A percentile compares a stretch with the other conserved stretches of the same genome.
phyloP scores from a whole-genome alignment of 2,888 invertebrate genomes.

The Cantharis rustica region DNA sequence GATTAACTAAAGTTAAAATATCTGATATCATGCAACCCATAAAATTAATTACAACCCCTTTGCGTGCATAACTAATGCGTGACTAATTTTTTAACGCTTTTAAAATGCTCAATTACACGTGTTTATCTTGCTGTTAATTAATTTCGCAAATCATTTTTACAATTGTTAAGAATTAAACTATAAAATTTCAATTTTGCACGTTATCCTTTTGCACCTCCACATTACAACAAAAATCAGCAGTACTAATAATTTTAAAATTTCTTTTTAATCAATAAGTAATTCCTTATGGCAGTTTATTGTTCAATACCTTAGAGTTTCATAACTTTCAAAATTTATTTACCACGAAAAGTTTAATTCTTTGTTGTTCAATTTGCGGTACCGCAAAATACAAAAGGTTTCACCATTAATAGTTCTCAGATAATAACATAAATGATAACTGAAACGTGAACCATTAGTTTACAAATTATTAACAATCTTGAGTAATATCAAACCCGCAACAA shows the following conservation, averaged over 20 bases:
- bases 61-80: conserved; percentile 7
- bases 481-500: background rate
- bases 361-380: background rate
- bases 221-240: too few relatives aligned
- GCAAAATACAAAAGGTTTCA: background rate
- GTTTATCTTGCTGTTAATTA: conserved; percentile 5
- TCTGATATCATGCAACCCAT: background rate
- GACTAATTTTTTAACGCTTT: conserved; percentile 6
- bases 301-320: background rate
- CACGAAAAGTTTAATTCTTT: background rate
- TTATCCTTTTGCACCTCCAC: background rate
- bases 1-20: background rate
- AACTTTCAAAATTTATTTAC: background rate
- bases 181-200: background rate
- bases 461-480: background rate
- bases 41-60: background rate
- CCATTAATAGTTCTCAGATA: background rate
- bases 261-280: background rate
- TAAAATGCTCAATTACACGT: conserved; percentile 8
- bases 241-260: too few relatives aligned
- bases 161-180: background rate
- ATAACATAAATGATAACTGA: background rate
- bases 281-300: background rate
- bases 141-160: background rate
- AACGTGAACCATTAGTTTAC: background rate